Evolutionary conservation across 2,888 invertebrate species (phyloP), one percentile per base, ranked within the genome.

Genomic region (Eustalomyia histrio): DNA sequence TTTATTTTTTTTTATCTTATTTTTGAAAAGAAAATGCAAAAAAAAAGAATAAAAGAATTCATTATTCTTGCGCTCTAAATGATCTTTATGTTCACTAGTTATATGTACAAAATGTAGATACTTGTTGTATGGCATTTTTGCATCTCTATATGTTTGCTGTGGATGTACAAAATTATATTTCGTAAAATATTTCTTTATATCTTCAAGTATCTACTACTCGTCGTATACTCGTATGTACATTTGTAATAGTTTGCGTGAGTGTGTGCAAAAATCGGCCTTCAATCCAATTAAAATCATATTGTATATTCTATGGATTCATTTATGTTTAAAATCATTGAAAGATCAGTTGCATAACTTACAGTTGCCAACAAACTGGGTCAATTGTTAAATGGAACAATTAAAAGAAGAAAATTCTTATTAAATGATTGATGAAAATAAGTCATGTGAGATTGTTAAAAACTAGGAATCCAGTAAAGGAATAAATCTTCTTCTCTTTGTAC

Each of bases 301-400:
- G 67, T 72, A 67, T 60, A 78, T 67, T 78, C 67, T 67, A 61
- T 78, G 55, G 60, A 78, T 73, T 57, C 72, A 73, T 78, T 78
- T 73, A 63, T 72, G 78, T 78, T 78, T 57, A n/a, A 76, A 73
- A 76, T 72, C 57, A 76, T 67, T 57, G 61, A 67, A 80, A 67
- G 80, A 76, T 80, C 80, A 72, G 76, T 80, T 76, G 80, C 76
- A 80, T 72, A 71, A 75, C 67, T 65, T 75, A 76, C 58, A 69
- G 68, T 65, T 65, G 69, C 65, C 10, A 53, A 24, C 35, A 75
- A 80, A 80, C 57, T 80, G 61, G 80, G 80, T 80, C 80, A 76
- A 80, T 75, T 65, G 75, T 71, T 80, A 75, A 71, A 65, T 79
- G 58, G 18, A 63, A 78, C 73, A 47, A 18, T 53, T 64, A 18